These are phyloP conservation scores for Branchellion lobata DNA, from an alignment of 2,888 invertebrate species.

Conservation along the genomic window DNA sequence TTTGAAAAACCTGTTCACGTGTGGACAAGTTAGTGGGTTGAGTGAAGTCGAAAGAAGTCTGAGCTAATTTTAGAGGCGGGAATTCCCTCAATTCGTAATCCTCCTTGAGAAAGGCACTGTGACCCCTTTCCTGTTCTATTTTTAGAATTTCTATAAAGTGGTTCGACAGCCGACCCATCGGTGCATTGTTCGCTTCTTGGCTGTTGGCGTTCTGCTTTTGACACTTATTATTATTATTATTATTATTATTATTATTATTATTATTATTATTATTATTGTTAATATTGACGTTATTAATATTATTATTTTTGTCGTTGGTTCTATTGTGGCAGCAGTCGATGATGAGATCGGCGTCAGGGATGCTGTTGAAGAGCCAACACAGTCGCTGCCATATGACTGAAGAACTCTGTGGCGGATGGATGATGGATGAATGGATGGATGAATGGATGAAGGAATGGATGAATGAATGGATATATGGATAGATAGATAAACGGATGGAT, in stretches of 20 bases:
- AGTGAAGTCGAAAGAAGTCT: background rate
- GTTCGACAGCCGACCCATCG: background rate
- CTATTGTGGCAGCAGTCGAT: background rate
- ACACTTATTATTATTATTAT: no score
- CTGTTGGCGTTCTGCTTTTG: no score
- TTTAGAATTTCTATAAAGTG: background rate
- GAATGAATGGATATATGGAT: no score
- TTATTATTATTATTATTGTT: background rate
- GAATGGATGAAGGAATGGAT: no score
- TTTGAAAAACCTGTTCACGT: background rate
- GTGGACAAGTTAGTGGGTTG: background rate
- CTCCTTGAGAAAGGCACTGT: background rate
- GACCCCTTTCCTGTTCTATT: background rate
- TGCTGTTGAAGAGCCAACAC: background rate
- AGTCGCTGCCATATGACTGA: background rate
- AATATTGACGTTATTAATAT: background rate
- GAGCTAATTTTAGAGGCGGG: background rate
- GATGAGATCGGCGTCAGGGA: background rate
- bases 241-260: background rate
- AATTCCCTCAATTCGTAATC: conserved; percentile 9
- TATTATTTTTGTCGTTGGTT: background rate
- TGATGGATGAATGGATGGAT: no score
- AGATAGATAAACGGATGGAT: no score
- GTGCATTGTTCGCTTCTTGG: background rate
- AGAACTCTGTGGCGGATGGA: background rate